phyloP scores from a whole-genome alignment of 2,888 invertebrate species.

The Oscheius sp. region DNA sequence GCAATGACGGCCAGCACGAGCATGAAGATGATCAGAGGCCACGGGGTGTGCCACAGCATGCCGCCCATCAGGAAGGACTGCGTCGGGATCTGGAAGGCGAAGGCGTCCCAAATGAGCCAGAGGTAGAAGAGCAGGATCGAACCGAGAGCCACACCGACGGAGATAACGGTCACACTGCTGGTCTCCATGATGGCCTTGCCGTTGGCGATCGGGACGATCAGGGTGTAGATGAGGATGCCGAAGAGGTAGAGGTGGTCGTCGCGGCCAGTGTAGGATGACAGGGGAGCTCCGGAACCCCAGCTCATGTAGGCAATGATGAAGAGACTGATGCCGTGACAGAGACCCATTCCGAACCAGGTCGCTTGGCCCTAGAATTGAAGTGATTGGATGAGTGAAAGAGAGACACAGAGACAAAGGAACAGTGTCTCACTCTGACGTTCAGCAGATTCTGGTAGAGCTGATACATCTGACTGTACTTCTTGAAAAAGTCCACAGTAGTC shows the following conservation, averaged over 20 bases:
- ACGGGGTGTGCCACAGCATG: background rate
- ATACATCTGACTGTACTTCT: slow-evolving; percentile 26
- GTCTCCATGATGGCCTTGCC: slow-evolving; percentile 39
- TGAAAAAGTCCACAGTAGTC: slow-evolving; percentile 17
- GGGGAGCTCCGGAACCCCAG: slow-evolving; percentile 20
- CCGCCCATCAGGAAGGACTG: background rate
- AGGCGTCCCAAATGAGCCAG: slow-evolving; percentile 6
- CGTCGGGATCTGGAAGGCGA: background rate
- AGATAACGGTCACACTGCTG: slow-evolving; percentile 27
- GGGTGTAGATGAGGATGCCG: slow-evolving; percentile 15
- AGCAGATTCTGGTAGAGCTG: slow-evolving; percentile 19
- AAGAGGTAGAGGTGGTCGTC: slow-evolving; percentile 15
- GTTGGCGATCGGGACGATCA: slow-evolving; percentile 37
- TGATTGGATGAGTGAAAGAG: too few relatives aligned
- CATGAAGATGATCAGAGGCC: slow-evolving; percentile 1
- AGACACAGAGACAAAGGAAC: background rate
- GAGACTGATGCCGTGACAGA: slow-evolving; percentile 5
- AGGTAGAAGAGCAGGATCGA: slow-evolving; percentile 5
- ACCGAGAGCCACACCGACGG: background rate
- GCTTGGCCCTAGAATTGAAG: slow-evolving; percentile 17
- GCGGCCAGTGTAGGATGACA: background rate
- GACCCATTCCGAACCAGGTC: slow-evolving; percentile 23
- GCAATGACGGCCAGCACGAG: background rate
- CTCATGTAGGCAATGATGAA: background rate
- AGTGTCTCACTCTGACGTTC: background rate